Percentiles rank a stretch among this genome's conserved stretches.
phyloP scores from a whole-genome alignment of 2,113 vertebrate species.

The Globicephala melas region DNA sequence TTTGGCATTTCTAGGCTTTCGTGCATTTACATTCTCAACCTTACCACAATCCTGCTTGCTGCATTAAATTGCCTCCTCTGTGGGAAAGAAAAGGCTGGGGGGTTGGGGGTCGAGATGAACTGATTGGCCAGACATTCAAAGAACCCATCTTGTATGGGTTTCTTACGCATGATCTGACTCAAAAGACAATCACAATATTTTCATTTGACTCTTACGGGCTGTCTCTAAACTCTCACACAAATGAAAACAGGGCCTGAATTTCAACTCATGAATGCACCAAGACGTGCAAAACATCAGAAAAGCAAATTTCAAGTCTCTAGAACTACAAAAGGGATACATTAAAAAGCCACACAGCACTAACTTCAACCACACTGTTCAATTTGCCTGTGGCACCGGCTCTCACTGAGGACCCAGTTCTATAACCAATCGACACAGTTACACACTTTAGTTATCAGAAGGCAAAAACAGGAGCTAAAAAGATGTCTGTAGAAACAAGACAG shows the following conservation, averaged over 20 bases:
- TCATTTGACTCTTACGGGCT: constrained; percentile 63
- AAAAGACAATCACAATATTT: constrained; percentile 73
- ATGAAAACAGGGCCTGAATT: constrained; percentile 50
- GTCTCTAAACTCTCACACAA: constrained; percentile 60
- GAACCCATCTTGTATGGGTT: constrained; percentile 26
- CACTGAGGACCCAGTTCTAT: not conserved
- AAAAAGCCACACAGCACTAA: not conserved
- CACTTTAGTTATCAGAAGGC: not conserved
- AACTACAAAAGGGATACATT: constrained; percentile 35
- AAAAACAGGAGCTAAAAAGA: not conserved
- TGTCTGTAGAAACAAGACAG: not conserved
- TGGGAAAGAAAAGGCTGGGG: not conserved
- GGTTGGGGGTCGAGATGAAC: not conserved
- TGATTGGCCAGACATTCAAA: constrained; percentile 62
- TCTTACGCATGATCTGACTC: constrained; percentile 61
- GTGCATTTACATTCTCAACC: constrained; percentile 74
- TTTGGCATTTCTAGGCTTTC: constrained; percentile 66
- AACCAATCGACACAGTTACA: not conserved
- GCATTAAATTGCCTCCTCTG: constrained; percentile 61
- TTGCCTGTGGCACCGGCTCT: not conserved
- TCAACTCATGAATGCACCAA: constrained; percentile 20
- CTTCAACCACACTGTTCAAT: not conserved
- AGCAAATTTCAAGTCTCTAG: not conserved
- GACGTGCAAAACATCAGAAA: constrained; percentile 22
- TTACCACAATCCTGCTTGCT: constrained; percentile 44